These are phyloP conservation scores for Oikopleura dioica DNA, from an alignment of 23 tunicate genomes.

Conservation along the genomic window DNA sequence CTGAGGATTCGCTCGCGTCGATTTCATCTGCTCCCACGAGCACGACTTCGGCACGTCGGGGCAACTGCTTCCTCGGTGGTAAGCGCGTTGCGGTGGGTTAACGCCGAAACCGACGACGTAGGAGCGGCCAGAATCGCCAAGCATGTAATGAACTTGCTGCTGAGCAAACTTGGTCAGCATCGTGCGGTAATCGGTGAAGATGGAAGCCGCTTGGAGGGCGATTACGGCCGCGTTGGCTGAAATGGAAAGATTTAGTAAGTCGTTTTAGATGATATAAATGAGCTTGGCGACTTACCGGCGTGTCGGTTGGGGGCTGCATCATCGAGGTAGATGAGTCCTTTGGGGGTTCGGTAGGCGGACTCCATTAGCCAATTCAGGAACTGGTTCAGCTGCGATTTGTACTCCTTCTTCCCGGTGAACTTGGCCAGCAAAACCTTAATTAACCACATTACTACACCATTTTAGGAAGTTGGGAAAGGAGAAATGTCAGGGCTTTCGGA, in stretches of 20 bases:
- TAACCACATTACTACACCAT: too few species aligned
- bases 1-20: conserved; percentile 41
- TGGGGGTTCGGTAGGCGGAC: conserved; percentile 27
- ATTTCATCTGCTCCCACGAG: conserved; percentile 28
- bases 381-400: conserved; percentile 21
- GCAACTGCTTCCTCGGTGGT: conserved; percentile 75
- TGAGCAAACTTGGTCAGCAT: neutral
- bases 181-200: neutral
- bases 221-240: conserved; percentile 2
- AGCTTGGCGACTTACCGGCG: conserved; percentile 46
- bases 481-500: too few species aligned
- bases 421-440: conserved; percentile 62
- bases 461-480: too few species aligned
- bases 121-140: conserved; percentile 47
- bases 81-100: conserved; percentile 46
- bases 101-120: conserved; percentile 71
- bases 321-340: conserved; percentile 58
- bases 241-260: neutral
- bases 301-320: conserved; percentile 57
- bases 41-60: conserved; percentile 54
- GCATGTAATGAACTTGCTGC: neutral
- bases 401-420: conserved; percentile 45
- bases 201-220: conserved; percentile 4
- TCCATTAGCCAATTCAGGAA: conserved; percentile 32
- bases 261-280: too few species aligned